Evolutionary conservation across 2,113 vertebrate species (phyloP).

Genomic region (Haemorhous mexicanus): DNA sequence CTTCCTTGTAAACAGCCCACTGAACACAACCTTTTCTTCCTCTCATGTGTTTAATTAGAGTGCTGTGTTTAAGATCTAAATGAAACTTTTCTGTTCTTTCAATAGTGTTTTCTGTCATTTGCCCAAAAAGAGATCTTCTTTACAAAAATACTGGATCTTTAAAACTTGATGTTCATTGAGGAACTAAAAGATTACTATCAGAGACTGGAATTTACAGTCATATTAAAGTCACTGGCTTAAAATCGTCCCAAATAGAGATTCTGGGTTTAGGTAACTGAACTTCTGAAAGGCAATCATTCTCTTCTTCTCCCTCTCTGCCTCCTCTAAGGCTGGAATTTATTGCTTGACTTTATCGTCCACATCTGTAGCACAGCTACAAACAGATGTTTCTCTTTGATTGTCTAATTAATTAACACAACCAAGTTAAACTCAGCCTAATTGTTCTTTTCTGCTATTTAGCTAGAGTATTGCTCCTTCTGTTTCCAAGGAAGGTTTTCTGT

Average conservation of each 20-base stretch:
- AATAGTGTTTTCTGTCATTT: neutral
- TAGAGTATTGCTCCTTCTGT: neutral
- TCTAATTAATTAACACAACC: constrained; percentile 1
- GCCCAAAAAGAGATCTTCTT: neutral
- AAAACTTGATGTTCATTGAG: neutral
- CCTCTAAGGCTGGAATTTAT: neutral
- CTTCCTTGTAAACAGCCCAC: neutral
- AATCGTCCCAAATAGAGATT: neutral
- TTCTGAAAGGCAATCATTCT: neutral
- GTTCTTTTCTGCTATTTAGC: neutral
- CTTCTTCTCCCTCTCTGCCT: neutral
- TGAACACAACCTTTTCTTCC: neutral
- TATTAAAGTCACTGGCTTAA: neutral
- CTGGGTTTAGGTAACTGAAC: neutral
- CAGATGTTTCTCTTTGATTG: neutral
- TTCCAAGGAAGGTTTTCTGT: neutral
- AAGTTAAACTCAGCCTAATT: neutral
- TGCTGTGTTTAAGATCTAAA: neutral
- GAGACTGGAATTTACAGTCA: neutral
- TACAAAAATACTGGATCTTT: neutral
- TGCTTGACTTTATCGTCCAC: neutral
- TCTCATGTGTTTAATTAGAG: neutral
- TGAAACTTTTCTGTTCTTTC: neutral
- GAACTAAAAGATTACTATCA: neutral
- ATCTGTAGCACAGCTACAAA: neutral